Evolutionary conservation across 1,140 invertebrate species (phyloP), one percentile per base, ranked within the genome.

Genomic region (Ceratina calcarata): DNA sequence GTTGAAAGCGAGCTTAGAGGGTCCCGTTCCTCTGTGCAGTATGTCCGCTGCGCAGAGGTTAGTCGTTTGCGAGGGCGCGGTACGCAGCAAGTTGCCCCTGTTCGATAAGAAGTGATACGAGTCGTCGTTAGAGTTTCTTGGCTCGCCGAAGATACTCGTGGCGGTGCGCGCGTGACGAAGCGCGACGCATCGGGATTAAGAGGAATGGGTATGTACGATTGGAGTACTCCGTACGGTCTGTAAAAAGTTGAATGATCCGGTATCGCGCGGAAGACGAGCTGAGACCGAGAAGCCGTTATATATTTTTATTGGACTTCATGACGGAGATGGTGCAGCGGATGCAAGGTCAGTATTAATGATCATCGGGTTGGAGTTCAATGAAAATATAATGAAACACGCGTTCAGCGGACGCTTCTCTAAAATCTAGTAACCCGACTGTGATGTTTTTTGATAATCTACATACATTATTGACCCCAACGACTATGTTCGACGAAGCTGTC

Each of bases 1-100:
- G 64, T 65, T 92, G 22, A 87, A 90, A 27, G 91, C 91, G 3
- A 91, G 89, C 69, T 79, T 93, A 13, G 92, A 92, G 53, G 89
- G 90, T 20, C 88, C 83, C 45, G 86, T 90, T n/a, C 90, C 91
- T 0, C 80, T 92, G 0, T 91, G 91, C 68, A 92, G 80, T 62
- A 91, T 91, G 61, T 91, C 90, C 60, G 91, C 93, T 55, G 91
- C 94, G 22, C 95, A 95, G 81, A 93, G 96, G 45, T 93, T 97
- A 60, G 94, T 95, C 82, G 94, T 97, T 16, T 97, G 96, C 89
- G 97, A 97, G 88, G 97, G 97, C 68, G 96, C 96, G 18, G 97
- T 97, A 49, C 94, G 95, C 84, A 97, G 96, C 61, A 97, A 97
- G 91, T 93, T 97, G 85, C 96, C 95, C 60, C 94, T 97, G n/a